Evolutionary conservation across 2,113 vertebrate genomes (phyloP).

Genomic region (Procavia capensis): DNA sequence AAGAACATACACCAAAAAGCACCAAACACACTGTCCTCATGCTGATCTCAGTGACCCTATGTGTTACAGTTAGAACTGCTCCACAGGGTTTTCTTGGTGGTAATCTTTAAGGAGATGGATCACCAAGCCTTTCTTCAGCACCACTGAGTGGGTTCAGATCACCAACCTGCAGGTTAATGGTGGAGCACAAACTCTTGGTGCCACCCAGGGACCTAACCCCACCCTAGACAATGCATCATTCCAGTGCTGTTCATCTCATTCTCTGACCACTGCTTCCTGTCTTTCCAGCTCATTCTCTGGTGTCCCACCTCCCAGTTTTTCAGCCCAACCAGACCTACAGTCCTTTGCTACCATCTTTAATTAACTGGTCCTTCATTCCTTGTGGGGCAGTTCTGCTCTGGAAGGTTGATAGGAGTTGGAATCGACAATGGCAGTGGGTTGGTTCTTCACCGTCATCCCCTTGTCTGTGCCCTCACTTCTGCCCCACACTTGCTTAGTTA

Average conservation of each 20-base stretch:
- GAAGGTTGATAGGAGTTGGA: too few species aligned
- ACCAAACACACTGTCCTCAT: neutral
- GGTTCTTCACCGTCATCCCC: neutral
- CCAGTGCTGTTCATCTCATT: fast-evolving
- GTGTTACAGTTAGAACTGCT: too few species aligned
- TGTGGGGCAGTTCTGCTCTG: too few species aligned
- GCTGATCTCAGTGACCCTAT: too few species aligned
- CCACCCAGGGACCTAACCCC: neutral
- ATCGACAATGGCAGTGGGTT: too few species aligned
- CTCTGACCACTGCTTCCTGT: neutral
- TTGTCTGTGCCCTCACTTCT: neutral
- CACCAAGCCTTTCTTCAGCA: too few species aligned
- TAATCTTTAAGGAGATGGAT: too few species aligned
- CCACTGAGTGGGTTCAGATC: too few species aligned
- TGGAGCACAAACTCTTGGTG: too few species aligned
- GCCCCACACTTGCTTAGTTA: neutral
- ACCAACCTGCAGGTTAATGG: too few species aligned
- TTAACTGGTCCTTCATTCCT: neutral
- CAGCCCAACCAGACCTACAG: neutral
- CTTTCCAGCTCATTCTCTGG: neutral
- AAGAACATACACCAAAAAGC: neutral
- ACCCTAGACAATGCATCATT: fast-evolving
- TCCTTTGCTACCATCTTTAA: too few species aligned
- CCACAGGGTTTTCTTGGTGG: too few species aligned
- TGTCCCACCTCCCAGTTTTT: neutral